phyloP scores from a whole-genome alignment of 2,888 invertebrate species.

The Helobdella robusta region DNA sequence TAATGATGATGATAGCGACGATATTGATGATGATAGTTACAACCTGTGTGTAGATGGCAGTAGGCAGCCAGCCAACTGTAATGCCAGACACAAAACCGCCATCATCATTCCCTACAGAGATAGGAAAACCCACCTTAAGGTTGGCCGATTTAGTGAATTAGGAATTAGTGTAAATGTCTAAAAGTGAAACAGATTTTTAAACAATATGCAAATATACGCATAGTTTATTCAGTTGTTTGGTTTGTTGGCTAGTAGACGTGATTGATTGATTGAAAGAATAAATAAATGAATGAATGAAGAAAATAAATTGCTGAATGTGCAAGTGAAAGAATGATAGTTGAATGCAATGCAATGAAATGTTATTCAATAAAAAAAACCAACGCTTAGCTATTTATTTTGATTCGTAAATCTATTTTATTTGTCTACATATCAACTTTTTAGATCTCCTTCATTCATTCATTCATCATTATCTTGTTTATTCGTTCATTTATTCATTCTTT shows the following conservation, averaged over 20 bases:
- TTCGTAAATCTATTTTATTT: background rate
- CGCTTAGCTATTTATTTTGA: background rate
- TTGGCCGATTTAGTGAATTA: conserved; percentile 54
- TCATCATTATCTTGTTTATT: background rate
- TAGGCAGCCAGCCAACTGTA: conserved; percentile 65
- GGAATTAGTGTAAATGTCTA: background rate
- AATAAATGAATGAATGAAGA: too few species aligned
- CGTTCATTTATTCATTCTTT: background rate
- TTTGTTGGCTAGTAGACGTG: too few species aligned
- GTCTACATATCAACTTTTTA: background rate
- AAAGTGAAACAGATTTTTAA: too few species aligned
- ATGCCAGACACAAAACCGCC: conserved; percentile 71
- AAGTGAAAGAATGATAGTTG: too few species aligned
- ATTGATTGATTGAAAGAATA: too few species aligned
- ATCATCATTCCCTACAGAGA: conserved; percentile 84
- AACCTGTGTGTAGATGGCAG: conserved; percentile 61
- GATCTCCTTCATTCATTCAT: background rate
- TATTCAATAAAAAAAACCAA: too few species aligned
- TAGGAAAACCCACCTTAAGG: conserved; percentile 70
- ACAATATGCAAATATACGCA: too few species aligned
- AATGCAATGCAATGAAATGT: too few species aligned
- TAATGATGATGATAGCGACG: too few species aligned
- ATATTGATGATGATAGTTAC: background rate
- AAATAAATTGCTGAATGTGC: too few species aligned
- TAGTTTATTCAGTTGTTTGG: too few species aligned